These are phyloP conservation scores for Tiliqua scincoides DNA, from an alignment of 2,113 vertebrate genomes.

Conservation along the genomic window DNA sequence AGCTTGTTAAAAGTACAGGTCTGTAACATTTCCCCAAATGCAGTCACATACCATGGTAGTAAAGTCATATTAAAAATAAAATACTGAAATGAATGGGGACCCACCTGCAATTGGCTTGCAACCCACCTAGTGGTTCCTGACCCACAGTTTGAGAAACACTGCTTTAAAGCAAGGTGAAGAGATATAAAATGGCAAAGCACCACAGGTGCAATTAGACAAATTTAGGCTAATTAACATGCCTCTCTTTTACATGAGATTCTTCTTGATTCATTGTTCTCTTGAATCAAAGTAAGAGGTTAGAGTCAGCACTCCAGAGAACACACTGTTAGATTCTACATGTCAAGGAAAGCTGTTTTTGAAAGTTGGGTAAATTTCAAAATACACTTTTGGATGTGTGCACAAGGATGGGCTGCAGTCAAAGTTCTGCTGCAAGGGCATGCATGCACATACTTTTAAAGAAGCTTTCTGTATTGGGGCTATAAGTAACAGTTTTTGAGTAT, in stretches of 20 bases:
- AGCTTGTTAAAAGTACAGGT: too few species aligned
- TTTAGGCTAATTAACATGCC: not conserved
- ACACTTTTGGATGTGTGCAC: not conserved
- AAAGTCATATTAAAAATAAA: too few species aligned
- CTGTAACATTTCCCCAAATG: too few species aligned
- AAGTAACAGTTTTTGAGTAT: not conserved
- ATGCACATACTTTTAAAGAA: not conserved
- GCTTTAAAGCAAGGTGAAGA: not conserved
- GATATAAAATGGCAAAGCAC: slow-evolving; percentile 1
- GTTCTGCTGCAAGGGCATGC: not conserved
- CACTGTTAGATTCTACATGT: not conserved
- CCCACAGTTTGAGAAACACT: too few species aligned
- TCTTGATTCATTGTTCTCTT: not conserved
- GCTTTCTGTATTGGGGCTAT: not conserved
- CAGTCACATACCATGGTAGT: too few species aligned
- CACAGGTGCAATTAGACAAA: not conserved
- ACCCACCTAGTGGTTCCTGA: too few species aligned
- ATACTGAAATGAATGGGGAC: too few species aligned
- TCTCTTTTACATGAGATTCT: not conserved
- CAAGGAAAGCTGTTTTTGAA: not conserved
- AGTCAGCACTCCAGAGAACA: not conserved
- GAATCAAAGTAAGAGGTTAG: not conserved
- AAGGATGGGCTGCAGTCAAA: not conserved
- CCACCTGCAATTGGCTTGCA: too few species aligned
- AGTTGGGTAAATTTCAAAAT: not conserved